phyloP scores from a whole-genome alignment of 2,888 invertebrate species.

The Ormyrus rosae region DNA sequence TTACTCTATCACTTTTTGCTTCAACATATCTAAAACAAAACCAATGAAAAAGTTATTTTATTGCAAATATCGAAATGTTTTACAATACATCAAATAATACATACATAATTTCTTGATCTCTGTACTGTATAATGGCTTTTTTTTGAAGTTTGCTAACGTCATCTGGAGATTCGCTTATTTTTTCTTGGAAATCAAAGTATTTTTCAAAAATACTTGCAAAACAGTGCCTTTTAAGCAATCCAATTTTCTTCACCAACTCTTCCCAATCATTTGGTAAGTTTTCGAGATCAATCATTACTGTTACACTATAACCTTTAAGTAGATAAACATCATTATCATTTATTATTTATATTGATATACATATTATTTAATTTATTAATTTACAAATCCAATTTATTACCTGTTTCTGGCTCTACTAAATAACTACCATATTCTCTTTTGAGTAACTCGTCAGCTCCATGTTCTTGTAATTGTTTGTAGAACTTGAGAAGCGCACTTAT shows the following conservation, averaged over 20 bases:
- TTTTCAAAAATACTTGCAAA: slow-evolving; percentile 99
- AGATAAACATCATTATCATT: no score
- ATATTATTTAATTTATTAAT: no score
- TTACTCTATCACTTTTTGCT: slow-evolving; percentile 98
- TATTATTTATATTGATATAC: no score
- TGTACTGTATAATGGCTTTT: slow-evolving; percentile 97
- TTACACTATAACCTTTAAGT: slow-evolving; percentile 91
- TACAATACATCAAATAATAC: slow-evolving; percentile 67
- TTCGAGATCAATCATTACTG: slow-evolving; percentile 94
- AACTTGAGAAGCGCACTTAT: slow-evolving; percentile 99
- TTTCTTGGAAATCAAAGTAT: slow-evolving; percentile 98
- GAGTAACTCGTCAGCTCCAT: slow-evolving; percentile 97
- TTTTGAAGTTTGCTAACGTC: slow-evolving; percentile 90
- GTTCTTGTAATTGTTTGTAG: slow-evolving; percentile 97
- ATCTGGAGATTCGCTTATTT: slow-evolving; percentile 97
- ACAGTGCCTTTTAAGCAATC: slow-evolving; percentile 97
- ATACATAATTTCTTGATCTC: slow-evolving; percentile 99
- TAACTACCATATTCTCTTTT: slow-evolving; percentile 93
- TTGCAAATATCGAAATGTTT: slow-evolving; percentile 6
- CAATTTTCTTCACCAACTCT: slow-evolving; percentile 92
- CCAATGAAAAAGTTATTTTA: slow-evolving; percentile 1
- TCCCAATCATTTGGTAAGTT: slow-evolving; percentile 94
- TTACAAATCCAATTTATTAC: slow-evolving; percentile 75
- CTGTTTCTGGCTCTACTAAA: slow-evolving; percentile 90
- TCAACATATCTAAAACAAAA: slow-evolving; percentile 90